Conservation (phyloP, 2,797 vertebrate genomes). For the Chrysocyon brachyurus region DNA sequence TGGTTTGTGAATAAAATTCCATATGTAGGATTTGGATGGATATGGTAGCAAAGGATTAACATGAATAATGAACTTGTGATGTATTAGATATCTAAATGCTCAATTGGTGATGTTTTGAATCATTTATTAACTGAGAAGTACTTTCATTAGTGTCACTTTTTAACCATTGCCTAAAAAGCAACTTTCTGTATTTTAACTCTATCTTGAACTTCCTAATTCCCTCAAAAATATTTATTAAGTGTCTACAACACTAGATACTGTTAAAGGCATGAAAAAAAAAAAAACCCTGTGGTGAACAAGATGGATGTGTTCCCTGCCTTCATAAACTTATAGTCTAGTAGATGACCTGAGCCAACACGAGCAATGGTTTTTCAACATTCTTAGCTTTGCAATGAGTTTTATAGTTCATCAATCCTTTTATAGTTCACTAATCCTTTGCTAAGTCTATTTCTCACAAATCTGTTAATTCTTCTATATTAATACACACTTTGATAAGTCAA, state of each 20-base stretch:
- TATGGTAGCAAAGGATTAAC: constrained; percentile 1
- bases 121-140: constrained; percentile 37
- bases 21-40: constrained; percentile 30
- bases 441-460: constrained; percentile 38
- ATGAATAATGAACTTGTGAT: not conserved
- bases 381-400: not conserved
- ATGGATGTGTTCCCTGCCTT: not conserved
- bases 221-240: constrained; percentile 27
- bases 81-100: not conserved
- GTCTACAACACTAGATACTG: not conserved
- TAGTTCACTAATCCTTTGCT: constrained; percentile 7
- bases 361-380: not conserved
- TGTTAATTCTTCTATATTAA: constrained; percentile 43
- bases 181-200: constrained; percentile 35
- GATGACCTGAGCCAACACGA: not conserved
- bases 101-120: constrained; percentile 1
- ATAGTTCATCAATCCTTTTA: not conserved
- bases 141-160: not conserved
- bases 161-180: constrained; percentile 19
- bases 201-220: constrained; percentile 1
- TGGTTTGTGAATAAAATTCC: constrained; percentile 61
- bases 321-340: not conserved
- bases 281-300: not conserved
- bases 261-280: not conserved
- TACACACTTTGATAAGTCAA: not conserved